Base-by-base conservation (phyloP, 2,797 vertebrate genomes). In the Protosalanx chinensis region DNA sequence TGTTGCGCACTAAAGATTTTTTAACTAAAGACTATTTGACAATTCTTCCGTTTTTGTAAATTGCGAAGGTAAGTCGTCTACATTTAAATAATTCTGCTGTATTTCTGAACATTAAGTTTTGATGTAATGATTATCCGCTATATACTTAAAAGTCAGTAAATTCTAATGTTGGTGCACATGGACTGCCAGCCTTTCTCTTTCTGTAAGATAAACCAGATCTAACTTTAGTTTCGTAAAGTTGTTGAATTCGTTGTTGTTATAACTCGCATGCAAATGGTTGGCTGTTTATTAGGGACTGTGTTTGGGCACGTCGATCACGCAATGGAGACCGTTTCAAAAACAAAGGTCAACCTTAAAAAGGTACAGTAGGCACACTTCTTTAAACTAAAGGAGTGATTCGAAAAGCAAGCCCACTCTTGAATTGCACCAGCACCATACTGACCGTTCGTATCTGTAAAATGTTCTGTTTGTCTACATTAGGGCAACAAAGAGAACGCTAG, bases 401-500 rank as follows among this genome's bases (percentile, higher is more conserved):
- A n/a, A 0, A 57, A 0, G 0, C 68, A 10, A 29, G 30, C 32
- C 20, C 12, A 23, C 29, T 29, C 29, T 16, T 53, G 6, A 46
- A 13, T 46, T 46, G 13, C 41, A 12, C 7, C 30, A 29, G 15
- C 15, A 29, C 51, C 16, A 3, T 8, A 49, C 6, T 35, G 27
- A 58, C 13, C 12, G 16, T 66, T 56, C 37, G 27, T 30, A 27
- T 20, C 37, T 51, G 12, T 27, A 20, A 61, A 68, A 61, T 68
- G 1, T 23, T 62, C 3, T 46, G 51, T 1, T 69, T 29, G 18
- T n/a, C 65, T 72, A 13, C 33, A 3, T 73, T 76, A 94, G 92
- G 86, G 37, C 73, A 91, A 94, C 75, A 93, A 94, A 76, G 93
- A 94, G 75, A 94, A 94, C 76, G 62, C 88, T n/a, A 82, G 85